Conservation (phyloP, 2,113 vertebrate species). For the Thryonomys swinderianus region DNA sequence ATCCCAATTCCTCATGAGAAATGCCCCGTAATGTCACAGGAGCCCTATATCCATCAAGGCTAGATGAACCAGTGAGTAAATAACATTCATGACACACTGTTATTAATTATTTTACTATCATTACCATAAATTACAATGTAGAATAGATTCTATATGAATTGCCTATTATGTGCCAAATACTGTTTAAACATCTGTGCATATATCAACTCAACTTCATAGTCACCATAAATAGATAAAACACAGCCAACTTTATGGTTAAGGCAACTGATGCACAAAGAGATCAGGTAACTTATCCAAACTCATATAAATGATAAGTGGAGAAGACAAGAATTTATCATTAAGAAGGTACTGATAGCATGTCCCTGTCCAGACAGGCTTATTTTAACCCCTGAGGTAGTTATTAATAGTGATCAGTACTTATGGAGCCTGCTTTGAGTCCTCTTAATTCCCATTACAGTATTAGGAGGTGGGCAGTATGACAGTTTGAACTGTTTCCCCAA, state of each 20-base stretch:
- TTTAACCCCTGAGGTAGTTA: neutral
- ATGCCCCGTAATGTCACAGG: neutral
- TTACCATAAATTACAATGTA: neutral
- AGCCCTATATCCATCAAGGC: neutral
- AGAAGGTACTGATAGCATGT: neutral
- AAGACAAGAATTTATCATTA: neutral
- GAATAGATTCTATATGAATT: neutral
- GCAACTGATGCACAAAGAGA: neutral
- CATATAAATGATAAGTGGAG: neutral
- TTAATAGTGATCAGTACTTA: neutral
- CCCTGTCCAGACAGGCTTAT: neutral
- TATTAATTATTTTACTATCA: conserved; percentile 7
- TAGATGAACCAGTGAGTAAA: neutral
- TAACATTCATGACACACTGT: neutral
- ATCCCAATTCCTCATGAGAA: conserved; percentile 13
- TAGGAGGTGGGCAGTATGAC: neutral
- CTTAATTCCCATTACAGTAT: neutral
- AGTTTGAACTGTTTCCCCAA: neutral
- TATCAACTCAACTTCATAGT: neutral
- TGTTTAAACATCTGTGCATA: neutral
- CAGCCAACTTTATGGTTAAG: neutral
- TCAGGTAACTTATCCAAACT: neutral
- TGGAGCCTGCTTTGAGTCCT: neutral
- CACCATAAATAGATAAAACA: neutral
- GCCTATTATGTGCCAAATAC: neutral